Evolutionary conservation across 2,888 invertebrate species (phyloP).

Genomic region (Anorthoa munda): DNA sequence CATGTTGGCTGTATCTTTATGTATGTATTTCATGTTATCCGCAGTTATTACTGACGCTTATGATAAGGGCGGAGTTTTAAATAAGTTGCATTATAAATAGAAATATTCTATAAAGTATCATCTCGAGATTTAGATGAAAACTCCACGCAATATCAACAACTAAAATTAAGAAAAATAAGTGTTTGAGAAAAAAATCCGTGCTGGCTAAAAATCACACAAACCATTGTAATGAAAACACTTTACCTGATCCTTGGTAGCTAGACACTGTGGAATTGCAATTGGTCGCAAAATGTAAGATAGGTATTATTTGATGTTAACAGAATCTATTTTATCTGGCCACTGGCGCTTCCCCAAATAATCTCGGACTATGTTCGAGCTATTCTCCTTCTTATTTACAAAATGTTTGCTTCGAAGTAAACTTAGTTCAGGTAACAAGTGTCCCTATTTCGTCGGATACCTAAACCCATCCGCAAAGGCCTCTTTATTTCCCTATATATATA

Average conservation of each 20-base stretch:
- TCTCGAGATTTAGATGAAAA: neutral
- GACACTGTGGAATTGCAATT: conserved; percentile 11
- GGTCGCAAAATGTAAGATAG: neutral
- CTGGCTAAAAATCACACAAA: conserved; percentile 62
- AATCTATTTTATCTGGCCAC: neutral
- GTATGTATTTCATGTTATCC: neutral
- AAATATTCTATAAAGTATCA: conserved; percentile 2
- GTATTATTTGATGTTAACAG: neutral
- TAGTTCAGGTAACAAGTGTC: neutral
- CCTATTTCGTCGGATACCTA: too few relatives aligned
- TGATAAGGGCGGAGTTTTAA: neutral
- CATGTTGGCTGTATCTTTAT: neutral
- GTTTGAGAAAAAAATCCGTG: conserved; percentile 47
- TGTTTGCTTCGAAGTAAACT: neutral
- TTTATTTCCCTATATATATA: too few relatives aligned
- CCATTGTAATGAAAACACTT: conserved; percentile 28
- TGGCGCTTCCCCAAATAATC: neutral
- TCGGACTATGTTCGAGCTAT: neutral
- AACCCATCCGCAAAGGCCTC: neutral
- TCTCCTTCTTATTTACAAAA: neutral
- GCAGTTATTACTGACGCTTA: neutral
- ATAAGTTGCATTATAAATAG: neutral
- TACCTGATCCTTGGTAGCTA: conserved; percentile 72
- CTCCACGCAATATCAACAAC: neutral
- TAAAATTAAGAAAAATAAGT: neutral